Base-by-base conservation (phyloP, 2,888 invertebrate species). In the Celastrina argiolus region DNA sequence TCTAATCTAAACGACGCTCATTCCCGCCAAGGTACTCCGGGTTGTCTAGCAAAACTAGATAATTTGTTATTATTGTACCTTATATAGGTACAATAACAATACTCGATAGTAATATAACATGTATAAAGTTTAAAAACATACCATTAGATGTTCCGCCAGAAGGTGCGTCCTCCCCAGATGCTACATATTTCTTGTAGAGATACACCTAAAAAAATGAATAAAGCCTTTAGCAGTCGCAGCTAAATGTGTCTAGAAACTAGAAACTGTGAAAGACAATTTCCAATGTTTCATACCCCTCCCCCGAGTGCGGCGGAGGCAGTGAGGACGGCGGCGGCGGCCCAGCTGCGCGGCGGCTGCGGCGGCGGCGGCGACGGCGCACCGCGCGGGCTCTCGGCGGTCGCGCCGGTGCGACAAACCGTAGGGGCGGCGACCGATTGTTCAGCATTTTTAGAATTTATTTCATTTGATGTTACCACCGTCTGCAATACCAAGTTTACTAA, bases 221-320 rank as follows among this genome's bases (percentile, higher is more conserved):
- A 45, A 3, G 6, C 31, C 2, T 14, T 51, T 3, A 31, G 26
- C 16, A 16, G 26, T 28, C 59, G 16, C 16, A n/a, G n/a, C n/a
- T n/a, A n/a, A n/a, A n/a, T n/a, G n/a, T n/a, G n/a, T n/a, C n/a
- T n/a, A n/a, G n/a, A n/a, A n/a, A n/a, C n/a, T n/a, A n/a, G n/a
- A n/a, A n/a, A n/a, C n/a, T n/a, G n/a, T n/a, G 22, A 22, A 59
- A 59, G 28, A n/a, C 3, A 7, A 28, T 36, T 7, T 31, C 16
- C 16, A 34, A 18, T 18, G 14, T 36, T 34, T 36, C 36, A 12
- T 76, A 78, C 70, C 66, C 88, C 91, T 70, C 87, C 89, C 65
- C 86, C 87, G 36, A 88, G 73, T 10, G 89, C 84, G 18, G 84
- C 85, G 1, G 87, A 83, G 68, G 85, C 73, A 16, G 88, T 83